A percentile compares a stretch with the other conserved stretches of the same genome.
These are phyloP conservation scores for Eupithecia abbreviata DNA, from an alignment of 2,888 invertebrate species.

Conservation along the genomic window DNA sequence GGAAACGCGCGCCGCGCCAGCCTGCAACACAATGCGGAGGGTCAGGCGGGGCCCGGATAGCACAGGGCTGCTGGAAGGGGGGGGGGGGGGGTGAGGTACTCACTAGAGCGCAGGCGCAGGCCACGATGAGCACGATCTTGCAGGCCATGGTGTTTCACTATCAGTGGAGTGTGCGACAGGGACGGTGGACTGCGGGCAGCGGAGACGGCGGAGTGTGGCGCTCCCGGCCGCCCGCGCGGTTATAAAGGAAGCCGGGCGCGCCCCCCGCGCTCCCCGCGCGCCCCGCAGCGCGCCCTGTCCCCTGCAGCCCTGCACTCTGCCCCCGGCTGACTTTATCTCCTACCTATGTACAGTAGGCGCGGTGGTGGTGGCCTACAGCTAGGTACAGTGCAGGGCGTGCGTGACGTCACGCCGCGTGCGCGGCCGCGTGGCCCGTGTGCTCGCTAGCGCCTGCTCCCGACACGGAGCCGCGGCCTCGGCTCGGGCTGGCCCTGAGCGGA, in stretches of 20 bases:
- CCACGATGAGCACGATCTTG: conserved; percentile 64
- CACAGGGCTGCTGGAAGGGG: too few species aligned
- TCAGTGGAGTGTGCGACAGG: not conserved
- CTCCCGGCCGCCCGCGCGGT: conserved; percentile 38
- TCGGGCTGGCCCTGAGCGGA: not conserved
- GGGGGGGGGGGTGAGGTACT: conserved; percentile 48
- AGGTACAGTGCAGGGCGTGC: not conserved
- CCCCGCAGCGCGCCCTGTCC: conserved; percentile 22
- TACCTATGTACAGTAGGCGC: not conserved
- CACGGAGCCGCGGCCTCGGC: not conserved
- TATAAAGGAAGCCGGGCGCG: conserved; percentile 6
- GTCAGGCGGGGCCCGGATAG: not conserved
- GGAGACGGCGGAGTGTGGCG: conserved; percentile 53
- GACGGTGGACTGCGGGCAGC: conserved; percentile 43
- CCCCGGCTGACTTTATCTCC: not conserved
- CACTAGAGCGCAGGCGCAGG: conserved; percentile 68
- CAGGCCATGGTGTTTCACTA: conserved; percentile 54
- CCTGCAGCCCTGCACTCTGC: not conserved
- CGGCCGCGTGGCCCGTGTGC: not conserved
- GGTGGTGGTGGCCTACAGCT: not conserved
- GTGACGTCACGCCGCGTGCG: not conserved
- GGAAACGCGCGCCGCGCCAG: not conserved
- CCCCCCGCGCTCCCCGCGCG: conserved; percentile 29
- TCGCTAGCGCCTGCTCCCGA: too few species aligned
- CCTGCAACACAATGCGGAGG: not conserved